These are phyloP conservation scores for Erebia aethiops DNA, from an alignment of 2,888 invertebrate species.

Conservation along the genomic window DNA sequence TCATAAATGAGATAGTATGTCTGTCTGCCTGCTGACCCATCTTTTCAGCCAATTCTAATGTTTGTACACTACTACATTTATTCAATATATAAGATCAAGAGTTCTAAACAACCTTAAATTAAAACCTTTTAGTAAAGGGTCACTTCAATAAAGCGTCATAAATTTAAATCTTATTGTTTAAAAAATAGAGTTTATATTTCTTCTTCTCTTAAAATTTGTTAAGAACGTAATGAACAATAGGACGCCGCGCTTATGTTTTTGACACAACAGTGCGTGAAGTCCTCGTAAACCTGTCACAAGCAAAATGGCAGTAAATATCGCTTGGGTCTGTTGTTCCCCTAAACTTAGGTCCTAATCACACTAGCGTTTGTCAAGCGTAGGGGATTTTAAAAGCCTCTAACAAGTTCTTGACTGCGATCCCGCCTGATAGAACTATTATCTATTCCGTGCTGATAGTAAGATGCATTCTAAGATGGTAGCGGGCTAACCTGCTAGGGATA, in stretches of 20 bases:
- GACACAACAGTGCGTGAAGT: constrained; percentile 11
- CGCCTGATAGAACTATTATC: not conserved
- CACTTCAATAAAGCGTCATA: not conserved
- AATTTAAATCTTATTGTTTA: not conserved
- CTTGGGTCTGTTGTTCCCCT: constrained; percentile 6
- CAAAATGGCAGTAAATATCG: constrained; percentile 18
- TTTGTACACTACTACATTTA: no score
- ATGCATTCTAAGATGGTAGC: no score
- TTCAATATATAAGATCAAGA: not conserved
- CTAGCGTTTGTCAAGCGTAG: not conserved
- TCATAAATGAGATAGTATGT: no score
- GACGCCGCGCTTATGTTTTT: constrained; percentile 17
- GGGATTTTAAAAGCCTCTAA: not conserved
- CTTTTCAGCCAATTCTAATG: no score
- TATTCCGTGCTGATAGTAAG: no score
- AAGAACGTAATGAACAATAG: constrained; percentile 17
- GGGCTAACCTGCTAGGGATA: no score
- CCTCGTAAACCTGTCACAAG: constrained; percentile 16
- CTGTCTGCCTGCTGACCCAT: no score
- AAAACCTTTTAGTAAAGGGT: not conserved
- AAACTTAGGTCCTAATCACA: not conserved
- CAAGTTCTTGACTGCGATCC: not conserved
- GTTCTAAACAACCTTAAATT: not conserved
- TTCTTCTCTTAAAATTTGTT: not conserved
- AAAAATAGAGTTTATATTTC: not conserved